Evolutionary conservation across 2,888 invertebrate genomes (phyloP).

Genomic region (Salpingus planirostris): DNA sequence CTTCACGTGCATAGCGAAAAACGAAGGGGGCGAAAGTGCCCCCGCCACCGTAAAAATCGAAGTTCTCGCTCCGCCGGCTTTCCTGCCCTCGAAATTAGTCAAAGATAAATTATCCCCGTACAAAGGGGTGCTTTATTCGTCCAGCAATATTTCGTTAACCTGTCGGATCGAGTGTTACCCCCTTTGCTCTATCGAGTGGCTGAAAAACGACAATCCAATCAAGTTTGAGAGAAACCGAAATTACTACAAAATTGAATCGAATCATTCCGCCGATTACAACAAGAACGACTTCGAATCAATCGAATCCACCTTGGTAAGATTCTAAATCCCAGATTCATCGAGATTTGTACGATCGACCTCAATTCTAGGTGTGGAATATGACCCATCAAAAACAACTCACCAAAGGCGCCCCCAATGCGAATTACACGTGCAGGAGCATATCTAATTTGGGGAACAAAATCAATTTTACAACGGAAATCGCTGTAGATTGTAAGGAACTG

Average conservation of each 20-base stretch:
- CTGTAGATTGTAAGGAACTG: conserved; percentile 75
- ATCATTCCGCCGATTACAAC: conserved; percentile 62
- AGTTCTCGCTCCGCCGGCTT: conserved; percentile 77
- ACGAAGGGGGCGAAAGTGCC: conserved; percentile 73
- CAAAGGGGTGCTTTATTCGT: conserved; percentile 70
- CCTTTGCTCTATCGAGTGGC: conserved; percentile 76
- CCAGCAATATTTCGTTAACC: conserved; percentile 57
- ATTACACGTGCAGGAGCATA: conserved; percentile 77
- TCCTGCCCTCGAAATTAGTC: too few species aligned
- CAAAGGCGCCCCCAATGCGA: conserved; percentile 65
- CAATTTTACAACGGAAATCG: conserved; percentile 73
- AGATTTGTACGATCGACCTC: not conserved
- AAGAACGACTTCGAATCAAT: conserved; percentile 85
- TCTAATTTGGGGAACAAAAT: conserved; percentile 67
- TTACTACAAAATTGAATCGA: conserved; percentile 62
- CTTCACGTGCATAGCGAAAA: conserved; percentile 81
- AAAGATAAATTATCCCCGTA: conserved; percentile 61
- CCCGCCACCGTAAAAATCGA: conserved; percentile 60
- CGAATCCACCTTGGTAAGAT: conserved; percentile 66
- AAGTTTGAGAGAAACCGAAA: too few species aligned
- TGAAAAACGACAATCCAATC: conserved; percentile 52
- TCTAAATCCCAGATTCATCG: not conserved
- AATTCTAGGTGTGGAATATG: conserved; percentile 70
- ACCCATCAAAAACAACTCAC: conserved; percentile 68
- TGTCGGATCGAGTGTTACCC: conserved; percentile 89